A percentile compares a stretch with the other conserved stretches of the same genome.
Evolutionary conservation across 1,140 invertebrate genomes (phyloP).

Genomic region (Drosophila sturtevanti): DNA sequence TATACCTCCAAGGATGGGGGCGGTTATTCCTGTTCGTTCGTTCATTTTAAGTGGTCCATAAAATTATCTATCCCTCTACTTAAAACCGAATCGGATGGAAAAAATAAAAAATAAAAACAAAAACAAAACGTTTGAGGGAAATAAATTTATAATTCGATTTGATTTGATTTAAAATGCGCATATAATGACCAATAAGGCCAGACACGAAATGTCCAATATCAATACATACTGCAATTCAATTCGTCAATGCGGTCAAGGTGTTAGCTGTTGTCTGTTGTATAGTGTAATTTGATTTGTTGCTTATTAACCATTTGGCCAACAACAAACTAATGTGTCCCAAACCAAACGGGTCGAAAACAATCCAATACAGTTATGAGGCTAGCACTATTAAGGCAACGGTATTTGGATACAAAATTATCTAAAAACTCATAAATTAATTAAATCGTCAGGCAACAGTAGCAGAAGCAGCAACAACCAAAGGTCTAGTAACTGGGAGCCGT

Average conservation of each 20-base stretch:
- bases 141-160: conserved; percentile 48
- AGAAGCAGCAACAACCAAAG: conserved; percentile 25
- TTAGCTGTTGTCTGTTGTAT: conserved; percentile 41
- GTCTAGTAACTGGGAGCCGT: neutral
- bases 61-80: neutral
- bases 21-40: conserved; percentile 1
- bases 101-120: neutral
- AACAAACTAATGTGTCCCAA: conserved; percentile 6
- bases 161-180: conserved; percentile 43
- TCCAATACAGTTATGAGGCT: conserved; percentile 32
- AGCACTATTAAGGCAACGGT: conserved; percentile 55
- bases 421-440: conserved; percentile 72
- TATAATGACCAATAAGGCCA: conserved; percentile 70
- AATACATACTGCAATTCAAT: conserved; percentile 41
- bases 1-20: conserved; percentile 18
- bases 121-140: conserved; percentile 19
- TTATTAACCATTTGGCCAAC: conserved; percentile 48
- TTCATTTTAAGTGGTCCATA: neutral
- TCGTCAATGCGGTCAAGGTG: conserved; percentile 73
- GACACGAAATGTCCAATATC: neutral
- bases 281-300: conserved; percentile 47
- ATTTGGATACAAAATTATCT: conserved; percentile 25
- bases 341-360: conserved; percentile 33
- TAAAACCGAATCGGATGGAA: too few species aligned
- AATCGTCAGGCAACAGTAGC: conserved; percentile 41